Evolutionary conservation across 2,113 vertebrate genomes (phyloP).

Genomic region (Patagioenas fasciata): DNA sequence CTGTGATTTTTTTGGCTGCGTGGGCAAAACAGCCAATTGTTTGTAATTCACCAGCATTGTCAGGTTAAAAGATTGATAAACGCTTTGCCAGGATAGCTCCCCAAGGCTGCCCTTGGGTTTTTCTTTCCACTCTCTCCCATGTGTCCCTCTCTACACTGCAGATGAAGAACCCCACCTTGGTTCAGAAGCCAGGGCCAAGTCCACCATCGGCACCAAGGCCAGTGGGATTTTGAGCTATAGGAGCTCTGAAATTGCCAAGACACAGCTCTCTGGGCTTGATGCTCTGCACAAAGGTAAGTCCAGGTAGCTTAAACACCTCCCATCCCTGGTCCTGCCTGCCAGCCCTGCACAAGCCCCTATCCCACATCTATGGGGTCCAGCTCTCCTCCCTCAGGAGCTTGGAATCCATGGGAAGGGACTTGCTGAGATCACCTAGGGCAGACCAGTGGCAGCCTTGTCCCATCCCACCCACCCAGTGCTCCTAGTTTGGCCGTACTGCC

Average conservation of each 20-base stretch:
- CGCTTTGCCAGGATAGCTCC: neutral
- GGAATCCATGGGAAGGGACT: fast-evolving
- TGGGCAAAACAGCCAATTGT: neutral
- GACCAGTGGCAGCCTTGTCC: neutral
- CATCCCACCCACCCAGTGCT: fast-evolving
- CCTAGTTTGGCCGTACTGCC: neutral
- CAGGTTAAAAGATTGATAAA: neutral
- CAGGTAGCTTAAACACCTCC: neutral
- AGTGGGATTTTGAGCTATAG: neutral
- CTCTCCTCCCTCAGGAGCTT: neutral
- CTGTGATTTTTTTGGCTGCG: neutral
- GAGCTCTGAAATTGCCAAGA: neutral
- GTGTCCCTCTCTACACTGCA: neutral
- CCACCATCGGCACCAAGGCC: neutral
- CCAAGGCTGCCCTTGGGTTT: neutral
- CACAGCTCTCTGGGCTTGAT: neutral
- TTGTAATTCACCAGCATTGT: neutral
- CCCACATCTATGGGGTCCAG: neutral
- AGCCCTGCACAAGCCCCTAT: neutral
- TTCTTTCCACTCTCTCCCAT: neutral
- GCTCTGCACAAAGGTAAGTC: neutral
- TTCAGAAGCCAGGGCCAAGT: neutral
- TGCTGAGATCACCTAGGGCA: neutral
- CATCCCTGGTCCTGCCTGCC: neutral
- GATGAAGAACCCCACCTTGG: neutral